Base-by-base conservation (phyloP, 2,113 vertebrate genomes). In the Dicerorhinus sumatrensis region DNA sequence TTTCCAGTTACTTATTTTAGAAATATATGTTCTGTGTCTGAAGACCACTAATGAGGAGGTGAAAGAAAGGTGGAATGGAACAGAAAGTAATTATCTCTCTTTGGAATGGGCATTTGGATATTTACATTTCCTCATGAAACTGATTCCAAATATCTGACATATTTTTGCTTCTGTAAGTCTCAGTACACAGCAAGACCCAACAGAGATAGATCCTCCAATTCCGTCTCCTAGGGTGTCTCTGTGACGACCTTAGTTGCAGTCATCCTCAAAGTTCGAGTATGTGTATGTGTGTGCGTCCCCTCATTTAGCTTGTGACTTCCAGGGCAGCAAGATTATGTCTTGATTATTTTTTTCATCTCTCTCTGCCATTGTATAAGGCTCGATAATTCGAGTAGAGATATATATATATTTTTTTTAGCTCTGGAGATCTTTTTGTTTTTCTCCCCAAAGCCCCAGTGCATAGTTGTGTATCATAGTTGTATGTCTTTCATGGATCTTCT, bases 1-100 rank as follows among this genome's bases (percentile, higher is more conserved):
- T 70, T 92, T 72, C 62, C 16, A 63, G n/a, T 92, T 83, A 63
- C 88, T 65, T 84, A n/a, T 90, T 91, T 91, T 51, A 76, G 54
- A 92, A 76, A 75, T 69, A 12, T 67, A n/a, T 75, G 75, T 91
- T 54, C 60, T 63, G 0, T 82, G 33, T 69, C 89, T n/a, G 2
- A 88, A 46, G 25, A 31, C 48, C 8, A 48, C 67, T 48, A 60
- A 87, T 58, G 18, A 48, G 18, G 48, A 88, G 25, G 3, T 76
- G 36, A 69, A 14, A 58, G 25, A 16, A 69, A 70, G 54, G 8
- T 12, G 46, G 23, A 69, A 60, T 2, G 25, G 27, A 69, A 92
- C 69, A 76, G 67, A 58, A 82, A 67, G 21, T 33, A 16, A 48
- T 33, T 65, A 0, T 82, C 67, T 69, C 48, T 87, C 46, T 87